These are phyloP conservation scores for Diogma glabrata DNA, from an alignment of 2,888 invertebrate genomes.

Conservation along the genomic window DNA sequence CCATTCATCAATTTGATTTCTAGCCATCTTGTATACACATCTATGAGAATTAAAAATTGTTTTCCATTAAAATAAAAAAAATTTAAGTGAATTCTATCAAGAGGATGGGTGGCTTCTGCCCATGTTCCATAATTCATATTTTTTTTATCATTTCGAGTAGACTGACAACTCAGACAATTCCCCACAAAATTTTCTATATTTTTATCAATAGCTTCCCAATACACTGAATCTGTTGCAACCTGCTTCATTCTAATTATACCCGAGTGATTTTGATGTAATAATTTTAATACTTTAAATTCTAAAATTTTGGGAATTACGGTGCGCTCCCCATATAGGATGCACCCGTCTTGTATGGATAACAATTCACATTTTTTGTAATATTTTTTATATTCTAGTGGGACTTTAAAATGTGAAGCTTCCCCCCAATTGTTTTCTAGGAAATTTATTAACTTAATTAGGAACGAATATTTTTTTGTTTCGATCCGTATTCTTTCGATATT, in stretches of 20 bases:
- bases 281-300: not conserved
- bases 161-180: not conserved
- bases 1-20: not conserved
- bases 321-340: not conserved
- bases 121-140: not conserved
- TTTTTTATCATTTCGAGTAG: not conserved
- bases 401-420: no score
- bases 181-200: not conserved
- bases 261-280: not conserved
- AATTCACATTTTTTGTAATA: not conserved
- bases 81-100: not conserved
- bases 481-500: no score
- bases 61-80: not conserved
- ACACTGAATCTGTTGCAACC: not conserved
- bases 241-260: not conserved
- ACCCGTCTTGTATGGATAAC: not conserved
- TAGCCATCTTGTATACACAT: not conserved
- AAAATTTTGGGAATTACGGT: not conserved
- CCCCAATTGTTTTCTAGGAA: no score
- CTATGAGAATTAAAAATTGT: not conserved
- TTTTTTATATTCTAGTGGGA: constrained; percentile 2
- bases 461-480: no score
- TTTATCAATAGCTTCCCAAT: not conserved
- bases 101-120: not conserved
- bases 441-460: no score